Percentiles rank a stretch among this genome's conserved stretches.
Evolutionary conservation across 1,140 invertebrate genomes (phyloP).

Genomic region (Fopius arisanus): DNA sequence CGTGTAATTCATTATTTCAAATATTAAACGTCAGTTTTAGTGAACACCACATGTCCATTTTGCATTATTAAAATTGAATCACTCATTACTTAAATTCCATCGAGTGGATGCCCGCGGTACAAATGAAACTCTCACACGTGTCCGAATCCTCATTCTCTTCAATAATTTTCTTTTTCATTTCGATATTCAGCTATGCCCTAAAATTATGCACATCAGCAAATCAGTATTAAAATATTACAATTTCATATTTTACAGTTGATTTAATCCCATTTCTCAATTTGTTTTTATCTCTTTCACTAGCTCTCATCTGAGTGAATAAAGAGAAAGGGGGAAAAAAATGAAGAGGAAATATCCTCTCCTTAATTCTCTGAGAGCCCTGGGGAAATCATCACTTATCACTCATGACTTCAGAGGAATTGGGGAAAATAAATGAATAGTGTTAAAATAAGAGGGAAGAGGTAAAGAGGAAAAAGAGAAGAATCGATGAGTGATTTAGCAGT

Average conservation of each 20-base stretch:
- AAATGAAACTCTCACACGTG: constrained; percentile 4
- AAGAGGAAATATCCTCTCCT: neutral
- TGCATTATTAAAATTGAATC: neutral
- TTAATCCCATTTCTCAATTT: neutral
- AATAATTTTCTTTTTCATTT: constrained; percentile 36
- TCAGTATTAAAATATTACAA: constrained; percentile 66
- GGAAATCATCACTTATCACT: neutral
- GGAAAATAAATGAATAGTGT: neutral
- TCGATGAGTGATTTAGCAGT: neutral
- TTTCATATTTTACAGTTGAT: constrained; percentile 62
- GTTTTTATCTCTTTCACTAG: neutral
- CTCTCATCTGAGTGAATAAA: neutral
- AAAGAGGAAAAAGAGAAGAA: no score
- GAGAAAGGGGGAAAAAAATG: neutral
- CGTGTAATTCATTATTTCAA: constrained; percentile 31
- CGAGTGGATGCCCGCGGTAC: constrained; percentile 44
- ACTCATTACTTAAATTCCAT: constrained; percentile 37
- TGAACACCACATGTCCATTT: neutral
- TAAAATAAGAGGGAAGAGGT: neutral
- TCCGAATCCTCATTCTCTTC: constrained; percentile 29
- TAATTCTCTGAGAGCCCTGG: neutral
- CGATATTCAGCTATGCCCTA: constrained; percentile 58
- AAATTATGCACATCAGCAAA: constrained; percentile 65
- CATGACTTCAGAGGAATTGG: neutral
- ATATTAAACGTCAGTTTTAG: constrained; percentile 43